These are phyloP conservation scores for Arenaria interpres DNA, from an alignment of 2,113 vertebrate genomes.

Conservation along the genomic window DNA sequence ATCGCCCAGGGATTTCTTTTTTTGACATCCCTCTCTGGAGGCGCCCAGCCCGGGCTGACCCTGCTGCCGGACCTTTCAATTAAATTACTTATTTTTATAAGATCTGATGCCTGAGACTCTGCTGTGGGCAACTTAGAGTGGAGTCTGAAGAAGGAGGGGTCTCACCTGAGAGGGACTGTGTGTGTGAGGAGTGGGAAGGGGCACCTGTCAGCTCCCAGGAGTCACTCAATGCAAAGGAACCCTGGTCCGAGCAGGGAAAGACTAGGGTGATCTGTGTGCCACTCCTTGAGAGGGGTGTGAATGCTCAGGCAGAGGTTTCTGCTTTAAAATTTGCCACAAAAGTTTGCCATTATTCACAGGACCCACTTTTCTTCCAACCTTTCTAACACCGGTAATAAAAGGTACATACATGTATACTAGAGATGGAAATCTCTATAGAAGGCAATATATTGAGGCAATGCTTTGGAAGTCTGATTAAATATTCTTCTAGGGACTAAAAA, in stretches of 20 bases:
- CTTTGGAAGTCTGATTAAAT: background rate
- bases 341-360: background rate
- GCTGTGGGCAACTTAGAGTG: too few species aligned
- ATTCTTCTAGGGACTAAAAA: background rate
- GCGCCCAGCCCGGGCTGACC: background rate
- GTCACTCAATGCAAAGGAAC: background rate
- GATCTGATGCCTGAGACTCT: background rate
- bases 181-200: background rate
- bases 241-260: background rate
- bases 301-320: background rate
- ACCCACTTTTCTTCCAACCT: background rate
- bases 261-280: background rate
- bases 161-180: background rate
- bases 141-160: background rate
- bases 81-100: background rate
- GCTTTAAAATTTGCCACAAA: background rate
- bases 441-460: background rate
- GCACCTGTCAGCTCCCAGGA: background rate
- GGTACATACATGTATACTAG: background rate
- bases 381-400: background rate
- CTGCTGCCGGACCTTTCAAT: background rate
- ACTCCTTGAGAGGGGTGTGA: background rate
- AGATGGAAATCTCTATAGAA: background rate
- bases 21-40: background rate
- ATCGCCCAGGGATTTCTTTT: background rate